These are phyloP conservation scores for Stenoptilia bipunctidactyla DNA, from an alignment of 2,888 invertebrate species.

Conservation along the genomic window DNA sequence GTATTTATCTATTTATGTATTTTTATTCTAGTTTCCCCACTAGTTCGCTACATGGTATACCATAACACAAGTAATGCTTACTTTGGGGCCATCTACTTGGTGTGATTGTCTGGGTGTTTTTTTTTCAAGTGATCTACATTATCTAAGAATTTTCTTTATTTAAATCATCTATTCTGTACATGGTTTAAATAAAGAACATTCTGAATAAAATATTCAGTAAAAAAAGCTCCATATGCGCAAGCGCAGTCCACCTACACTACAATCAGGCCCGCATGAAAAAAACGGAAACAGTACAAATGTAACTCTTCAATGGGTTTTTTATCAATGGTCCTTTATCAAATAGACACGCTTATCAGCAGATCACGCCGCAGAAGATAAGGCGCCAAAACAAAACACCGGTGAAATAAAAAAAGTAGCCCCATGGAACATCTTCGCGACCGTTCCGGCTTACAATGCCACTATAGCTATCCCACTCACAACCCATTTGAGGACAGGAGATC, in stretches of 20 bases:
- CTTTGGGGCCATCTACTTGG: too few species aligned
- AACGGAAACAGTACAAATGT: background rate
- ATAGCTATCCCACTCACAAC: slow-evolving; percentile 22
- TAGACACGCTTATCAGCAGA: slow-evolving; percentile 33
- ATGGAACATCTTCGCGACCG: slow-evolving; percentile 34
- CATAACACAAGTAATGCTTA: too few species aligned
- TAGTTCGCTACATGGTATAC: too few species aligned
- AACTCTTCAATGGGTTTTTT: slow-evolving; percentile 27
- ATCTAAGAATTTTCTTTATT: too few species aligned
- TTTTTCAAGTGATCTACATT: too few species aligned
- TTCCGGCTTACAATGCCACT: slow-evolving; percentile 46
- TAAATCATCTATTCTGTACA: too few species aligned
- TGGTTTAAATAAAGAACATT: too few species aligned
- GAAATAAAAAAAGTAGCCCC: slow-evolving; percentile 32
- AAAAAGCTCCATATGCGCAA: too few species aligned
- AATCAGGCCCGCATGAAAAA: background rate
- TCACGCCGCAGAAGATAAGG: slow-evolving; percentile 42
- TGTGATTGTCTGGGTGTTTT: too few species aligned
- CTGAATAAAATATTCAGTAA: too few species aligned
- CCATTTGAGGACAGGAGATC: slow-evolving; percentile 2
- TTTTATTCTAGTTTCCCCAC: too few species aligned
- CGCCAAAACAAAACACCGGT: slow-evolving; percentile 49
- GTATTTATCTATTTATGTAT: too few species aligned
- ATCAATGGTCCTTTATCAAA: slow-evolving; percentile 38
- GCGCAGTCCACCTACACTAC: background rate